Percentiles rank a stretch among this genome's conserved stretches.
These are phyloP conservation scores for Vespertilio murinus DNA, from an alignment of 2,797 vertebrate genomes.

Conservation along the genomic window DNA sequence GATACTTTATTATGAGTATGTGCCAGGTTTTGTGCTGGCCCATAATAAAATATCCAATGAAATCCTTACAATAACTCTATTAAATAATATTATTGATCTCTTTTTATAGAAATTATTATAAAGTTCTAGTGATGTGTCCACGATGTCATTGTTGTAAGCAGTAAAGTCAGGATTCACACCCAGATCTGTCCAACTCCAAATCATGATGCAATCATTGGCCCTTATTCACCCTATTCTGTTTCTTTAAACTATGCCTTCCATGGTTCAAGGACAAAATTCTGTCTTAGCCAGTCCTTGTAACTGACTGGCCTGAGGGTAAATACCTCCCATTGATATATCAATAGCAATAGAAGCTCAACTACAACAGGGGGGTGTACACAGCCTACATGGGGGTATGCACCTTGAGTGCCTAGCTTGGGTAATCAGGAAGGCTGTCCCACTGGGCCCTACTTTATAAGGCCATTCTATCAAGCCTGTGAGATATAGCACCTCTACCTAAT, in stretches of 20 bases:
- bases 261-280: neutral
- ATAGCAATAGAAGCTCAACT: too few species aligned
- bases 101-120: conserved; percentile 3
- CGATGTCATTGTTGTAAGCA: neutral
- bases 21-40: neutral
- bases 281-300: neutral
- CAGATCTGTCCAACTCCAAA: neutral
- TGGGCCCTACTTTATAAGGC: too few species aligned
- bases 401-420: too few species aligned
- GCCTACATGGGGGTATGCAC: too few species aligned
- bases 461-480: too few species aligned
- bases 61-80: neutral
- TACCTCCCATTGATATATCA: too few species aligned
- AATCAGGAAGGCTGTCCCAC: too few species aligned
- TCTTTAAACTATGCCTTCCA: neutral
- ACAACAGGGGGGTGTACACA: too few species aligned
- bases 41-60: neutral
- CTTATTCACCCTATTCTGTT: neutral
- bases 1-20: neutral
- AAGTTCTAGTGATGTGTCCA: neutral
- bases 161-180: neutral
- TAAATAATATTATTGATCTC: neutral
- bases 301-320: too few species aligned
- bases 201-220: neutral
- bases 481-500: too few species aligned